Evolutionary conservation across 2,888 invertebrate species (phyloP), one percentile per base, ranked within the genome.

Genomic region (Perithous albicinctus): DNA sequence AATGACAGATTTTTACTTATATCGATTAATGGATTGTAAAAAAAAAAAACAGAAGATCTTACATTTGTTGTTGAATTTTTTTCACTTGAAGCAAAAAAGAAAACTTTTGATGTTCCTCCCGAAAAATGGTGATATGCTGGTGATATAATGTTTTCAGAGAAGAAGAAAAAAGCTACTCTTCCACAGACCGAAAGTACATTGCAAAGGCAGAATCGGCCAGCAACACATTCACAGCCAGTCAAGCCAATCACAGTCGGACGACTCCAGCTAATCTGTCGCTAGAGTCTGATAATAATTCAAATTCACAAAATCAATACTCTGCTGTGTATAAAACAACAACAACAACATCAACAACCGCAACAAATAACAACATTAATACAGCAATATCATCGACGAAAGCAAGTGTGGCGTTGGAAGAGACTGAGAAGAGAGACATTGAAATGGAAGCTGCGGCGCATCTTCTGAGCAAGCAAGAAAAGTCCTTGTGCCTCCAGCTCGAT

Each of bases 131-230:
- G 63, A 75, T 79, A 82, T 78, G 76, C 69, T 48, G 48, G 73
- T 80, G 69, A 61, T 81, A 20, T 80, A 35, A 76, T 76, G 66
- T 64, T 89, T 91, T 80, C 93, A 96, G 96, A 96, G 96, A 95
- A 95, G 95, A 94, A 93, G 96, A 95, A 95, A 94, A 94, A 94
- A 95, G 93, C 95, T 96, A 94, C 96, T 96, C 94, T 97, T 97
- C 95, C 95, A 97, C 94, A 95, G 97, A 95, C 96, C 96, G 95
- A 97, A 97, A 94, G 95, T 96, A 93, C 97, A 97, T 94, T 96
- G 96, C 94, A 96, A 96, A 94, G 95, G 96, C 93, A 91, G 93
- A 91, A 92, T 94, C 89, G 87, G 89, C 87, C 90, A 90, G 86
- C 91, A 89, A 86, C 91, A 90, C 82, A 56, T 89, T 87, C 84